A percentile compares a stretch with the other conserved stretches of the same genome.
phyloP scores from a whole-genome alignment of 1,140 invertebrate genomes.

The Scaptodrosophila lebanonensis region DNA sequence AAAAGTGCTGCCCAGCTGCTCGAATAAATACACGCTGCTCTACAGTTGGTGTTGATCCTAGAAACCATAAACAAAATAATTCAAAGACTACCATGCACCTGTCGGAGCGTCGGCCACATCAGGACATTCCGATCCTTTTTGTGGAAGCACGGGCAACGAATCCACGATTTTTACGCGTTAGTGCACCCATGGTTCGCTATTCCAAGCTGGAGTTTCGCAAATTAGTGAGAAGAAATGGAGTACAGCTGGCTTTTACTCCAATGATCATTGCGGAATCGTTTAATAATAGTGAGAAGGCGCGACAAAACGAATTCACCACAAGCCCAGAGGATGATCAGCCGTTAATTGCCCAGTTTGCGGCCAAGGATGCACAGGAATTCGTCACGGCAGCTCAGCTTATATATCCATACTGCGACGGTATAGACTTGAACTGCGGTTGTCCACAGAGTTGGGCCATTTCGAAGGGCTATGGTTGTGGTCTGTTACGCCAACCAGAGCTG shows the following conservation, averaged over 20 bases:
- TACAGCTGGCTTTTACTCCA: constrained; percentile 94
- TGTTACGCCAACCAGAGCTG: constrained; percentile 90
- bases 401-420: constrained; percentile 89
- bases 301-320: constrained; percentile 92
- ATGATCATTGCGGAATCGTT: constrained; percentile 98
- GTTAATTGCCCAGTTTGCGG: constrained; percentile 96
- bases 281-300: constrained; percentile 90
- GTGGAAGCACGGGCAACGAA: constrained; percentile 75
- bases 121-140: constrained; percentile 83
- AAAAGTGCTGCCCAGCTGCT: too few species aligned
- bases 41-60: too few species aligned
- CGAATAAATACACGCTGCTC: constrained; percentile 9
- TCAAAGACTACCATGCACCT: constrained; percentile 35
- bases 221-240: constrained; percentile 82
- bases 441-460: constrained; percentile 96
- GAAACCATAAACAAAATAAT: neutral
- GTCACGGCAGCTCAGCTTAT: constrained; percentile 90
- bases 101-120: constrained; percentile 45
- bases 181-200: constrained; percentile 97
- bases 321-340: constrained; percentile 87
- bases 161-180: constrained; percentile 83
- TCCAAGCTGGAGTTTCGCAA: constrained; percentile 83
- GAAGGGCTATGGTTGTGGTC: constrained; percentile 91
- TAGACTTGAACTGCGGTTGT: constrained; percentile 97
- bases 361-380: constrained; percentile 90